A percentile compares a stretch with the other conserved stretches of the same genome.
Conservation (phyloP, 92 coral and sea anemone genomes). For the Zoanthus sansibaricus region DNA sequence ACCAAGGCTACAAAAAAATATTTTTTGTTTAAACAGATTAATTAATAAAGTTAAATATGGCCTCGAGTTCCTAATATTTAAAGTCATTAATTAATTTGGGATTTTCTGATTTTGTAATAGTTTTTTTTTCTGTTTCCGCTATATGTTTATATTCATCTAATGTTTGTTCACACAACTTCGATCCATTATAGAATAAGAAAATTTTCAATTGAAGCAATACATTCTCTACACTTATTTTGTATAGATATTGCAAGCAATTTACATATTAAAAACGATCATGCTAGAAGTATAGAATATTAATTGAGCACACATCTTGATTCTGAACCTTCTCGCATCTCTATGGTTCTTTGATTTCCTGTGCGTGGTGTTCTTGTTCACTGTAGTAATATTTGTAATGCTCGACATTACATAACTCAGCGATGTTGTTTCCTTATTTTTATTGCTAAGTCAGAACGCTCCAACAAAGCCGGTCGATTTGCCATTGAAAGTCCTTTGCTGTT, state of each 20-base stretch:
- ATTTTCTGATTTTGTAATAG: background rate
- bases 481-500: no score
- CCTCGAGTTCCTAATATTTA: background rate
- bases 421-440: background rate
- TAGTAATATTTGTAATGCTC: background rate
- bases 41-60: background rate
- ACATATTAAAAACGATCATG: background rate
- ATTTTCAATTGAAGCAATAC: background rate
- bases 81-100: background rate
- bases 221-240: background rate
- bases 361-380: background rate
- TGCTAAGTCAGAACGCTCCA: no score
- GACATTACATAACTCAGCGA: background rate
- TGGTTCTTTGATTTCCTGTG: background rate
- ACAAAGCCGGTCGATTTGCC: no score
- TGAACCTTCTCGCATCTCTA: background rate
- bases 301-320: background rate
- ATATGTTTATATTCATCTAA: background rate
- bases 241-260: background rate
- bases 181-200: background rate
- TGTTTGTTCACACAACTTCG: background rate
- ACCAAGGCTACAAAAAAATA: background rate
- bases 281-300: background rate
- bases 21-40: background rate
- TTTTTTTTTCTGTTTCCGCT: background rate